Percentiles rank a stretch among this genome's conserved stretches.
These are phyloP conservation scores for Stercorarius parasiticus DNA, from an alignment of 2,113 vertebrate genomes.

Conservation along the genomic window DNA sequence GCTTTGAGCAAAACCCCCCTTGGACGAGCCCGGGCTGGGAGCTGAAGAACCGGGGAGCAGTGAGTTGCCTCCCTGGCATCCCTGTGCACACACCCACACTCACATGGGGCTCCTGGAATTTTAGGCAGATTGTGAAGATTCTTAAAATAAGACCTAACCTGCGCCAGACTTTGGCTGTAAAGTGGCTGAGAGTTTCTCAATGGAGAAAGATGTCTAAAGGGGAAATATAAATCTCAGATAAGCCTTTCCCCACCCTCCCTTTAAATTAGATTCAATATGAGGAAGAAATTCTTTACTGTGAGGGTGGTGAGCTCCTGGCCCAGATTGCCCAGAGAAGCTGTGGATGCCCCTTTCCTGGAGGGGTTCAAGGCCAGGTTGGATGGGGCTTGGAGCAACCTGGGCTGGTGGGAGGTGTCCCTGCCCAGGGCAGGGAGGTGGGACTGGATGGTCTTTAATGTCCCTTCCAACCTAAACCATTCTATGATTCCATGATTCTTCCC, in stretches of 20 bases:
- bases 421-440: neutral
- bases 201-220: neutral
- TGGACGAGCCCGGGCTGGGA: fast-evolving
- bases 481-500: neutral
- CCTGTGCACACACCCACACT: neutral
- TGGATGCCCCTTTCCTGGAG: neutral
- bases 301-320: no score
- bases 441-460: neutral
- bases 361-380: neutral
- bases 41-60: neutral
- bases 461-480: neutral
- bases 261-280: no score
- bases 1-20: neutral
- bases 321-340: neutral
- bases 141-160: neutral
- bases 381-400: neutral
- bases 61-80: no score
- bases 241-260: neutral
- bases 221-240: neutral
- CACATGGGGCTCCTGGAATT: neutral
- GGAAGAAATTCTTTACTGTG: no score
- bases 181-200: neutral
- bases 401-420: neutral
- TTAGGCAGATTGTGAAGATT: neutral
- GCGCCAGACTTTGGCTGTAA: neutral